Conservation (phyloP, 2,797 vertebrate genomes). For the Tenualosa thibaudeaui region DNA sequence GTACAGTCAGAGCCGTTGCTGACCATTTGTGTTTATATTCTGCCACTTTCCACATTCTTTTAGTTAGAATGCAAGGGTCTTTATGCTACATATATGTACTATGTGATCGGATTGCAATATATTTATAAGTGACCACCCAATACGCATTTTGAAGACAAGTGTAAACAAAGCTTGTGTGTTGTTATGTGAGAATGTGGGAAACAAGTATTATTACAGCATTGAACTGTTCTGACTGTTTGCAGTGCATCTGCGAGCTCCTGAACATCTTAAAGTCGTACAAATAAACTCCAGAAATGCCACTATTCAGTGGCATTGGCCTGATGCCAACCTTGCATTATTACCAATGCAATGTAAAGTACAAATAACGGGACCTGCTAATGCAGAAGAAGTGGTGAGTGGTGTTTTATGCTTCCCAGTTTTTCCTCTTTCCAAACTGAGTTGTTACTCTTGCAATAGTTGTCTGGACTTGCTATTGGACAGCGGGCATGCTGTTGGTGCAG, state of each 20-base stretch:
- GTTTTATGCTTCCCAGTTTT: background rate
- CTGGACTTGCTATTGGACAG: too few species aligned
- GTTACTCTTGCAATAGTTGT: too few species aligned
- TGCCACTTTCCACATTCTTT: too few species aligned
- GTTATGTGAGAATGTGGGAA: too few species aligned
- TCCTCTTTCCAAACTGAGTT: background rate
- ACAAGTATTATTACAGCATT: background rate
- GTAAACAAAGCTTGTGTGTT: too few species aligned
- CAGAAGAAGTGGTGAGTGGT: conserved; percentile 54
- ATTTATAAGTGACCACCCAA: too few species aligned
- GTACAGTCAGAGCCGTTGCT: too few species aligned
- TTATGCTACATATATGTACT: too few species aligned
- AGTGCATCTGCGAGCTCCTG: conserved; percentile 60
- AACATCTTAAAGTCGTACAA: background rate
- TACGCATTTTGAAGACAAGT: background rate
- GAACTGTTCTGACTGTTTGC: conserved; percentile 26
- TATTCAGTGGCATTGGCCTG: conserved; percentile 61
- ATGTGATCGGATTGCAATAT: too few species aligned
- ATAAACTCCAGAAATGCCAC: conserved; percentile 55
- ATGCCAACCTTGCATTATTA: conserved; percentile 38
- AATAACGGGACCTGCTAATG: background rate
- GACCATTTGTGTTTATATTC: too few species aligned
- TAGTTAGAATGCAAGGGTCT: too few species aligned
- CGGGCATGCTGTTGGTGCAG: background rate
- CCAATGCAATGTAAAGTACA: conserved; percentile 61